phyloP scores from a whole-genome alignment of 2,888 invertebrate genomes.

The Eretmocerus hayati region DNA sequence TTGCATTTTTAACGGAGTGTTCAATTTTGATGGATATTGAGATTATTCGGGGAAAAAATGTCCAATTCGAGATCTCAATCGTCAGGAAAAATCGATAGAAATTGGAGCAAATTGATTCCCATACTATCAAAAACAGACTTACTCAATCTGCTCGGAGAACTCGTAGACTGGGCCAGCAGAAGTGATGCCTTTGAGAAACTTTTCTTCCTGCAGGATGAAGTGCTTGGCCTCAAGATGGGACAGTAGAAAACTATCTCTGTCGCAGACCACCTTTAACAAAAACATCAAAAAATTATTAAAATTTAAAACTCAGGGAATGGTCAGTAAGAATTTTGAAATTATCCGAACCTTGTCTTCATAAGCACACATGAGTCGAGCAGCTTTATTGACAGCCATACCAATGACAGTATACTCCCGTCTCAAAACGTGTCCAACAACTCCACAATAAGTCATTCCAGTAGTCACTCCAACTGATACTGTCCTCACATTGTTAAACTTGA shows the following conservation, averaged over 20 bases:
- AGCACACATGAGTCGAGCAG: slow-evolving; percentile 59
- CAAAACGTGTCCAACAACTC: slow-evolving; percentile 64
- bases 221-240: slow-evolving; percentile 57
- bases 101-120: not conserved
- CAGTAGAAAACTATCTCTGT: slow-evolving; percentile 59
- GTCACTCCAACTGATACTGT: slow-evolving; percentile 61
- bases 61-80: not conserved
- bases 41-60: too few relatives aligned
- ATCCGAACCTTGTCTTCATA: slow-evolving; percentile 54
- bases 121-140: slow-evolving; percentile 13
- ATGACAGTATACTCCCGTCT: slow-evolving; percentile 70
- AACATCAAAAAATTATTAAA: not conserved
- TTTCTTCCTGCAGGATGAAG: slow-evolving; percentile 54
- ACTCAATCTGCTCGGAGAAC: slow-evolving; percentile 47
- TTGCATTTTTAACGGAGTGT: too few relatives aligned
- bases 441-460: slow-evolving; percentile 66
- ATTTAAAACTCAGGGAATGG: too few relatives aligned
- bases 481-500: slow-evolving; percentile 46
- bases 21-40: not conserved
- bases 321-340: too few relatives aligned
- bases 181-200: slow-evolving; percentile 55
- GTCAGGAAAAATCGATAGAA: not conserved
- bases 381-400: slow-evolving; percentile 66
- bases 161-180: slow-evolving; percentile 61
- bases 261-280: slow-evolving; percentile 49